phyloP scores from a whole-genome alignment of 2,888 invertebrate species.

The Stramonita haemastoma region DNA sequence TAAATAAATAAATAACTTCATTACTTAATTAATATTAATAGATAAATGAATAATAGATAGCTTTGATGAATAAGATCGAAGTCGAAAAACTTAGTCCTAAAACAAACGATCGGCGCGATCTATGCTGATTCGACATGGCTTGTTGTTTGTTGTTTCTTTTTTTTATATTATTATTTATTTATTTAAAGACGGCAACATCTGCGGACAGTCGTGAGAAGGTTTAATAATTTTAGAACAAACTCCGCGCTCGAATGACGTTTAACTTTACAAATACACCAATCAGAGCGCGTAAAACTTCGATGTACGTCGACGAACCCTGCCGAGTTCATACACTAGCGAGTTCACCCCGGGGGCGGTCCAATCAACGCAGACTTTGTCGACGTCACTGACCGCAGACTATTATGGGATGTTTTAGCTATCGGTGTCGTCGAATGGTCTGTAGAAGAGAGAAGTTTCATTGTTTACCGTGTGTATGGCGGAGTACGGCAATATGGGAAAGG shows the following conservation, averaged over 20 bases:
- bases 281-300: not conserved
- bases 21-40: no score
- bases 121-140: constrained; percentile 57
- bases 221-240: not conserved
- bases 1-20: no score
- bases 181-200: not conserved
- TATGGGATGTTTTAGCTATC: constrained; percentile 32
- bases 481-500: constrained; percentile 77
- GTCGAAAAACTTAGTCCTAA: constrained; percentile 59
- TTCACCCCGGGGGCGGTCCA: not conserved
- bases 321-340: not conserved
- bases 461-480: constrained; percentile 68
- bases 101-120: constrained; percentile 59
- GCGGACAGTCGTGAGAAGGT: not conserved
- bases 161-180: not conserved
- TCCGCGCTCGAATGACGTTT: no score
- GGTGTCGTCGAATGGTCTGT: not conserved
- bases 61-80: constrained; percentile 20
- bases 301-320: not conserved
- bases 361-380: constrained; percentile 26
- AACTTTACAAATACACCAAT: not conserved
- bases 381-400: constrained; percentile 36
- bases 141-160: constrained; percentile 42
- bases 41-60: not conserved
- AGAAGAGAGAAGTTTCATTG: constrained; percentile 18